Base-by-base conservation (phyloP, 2,797 vertebrate species). In the Schizothorax lantsangensis region DNA sequence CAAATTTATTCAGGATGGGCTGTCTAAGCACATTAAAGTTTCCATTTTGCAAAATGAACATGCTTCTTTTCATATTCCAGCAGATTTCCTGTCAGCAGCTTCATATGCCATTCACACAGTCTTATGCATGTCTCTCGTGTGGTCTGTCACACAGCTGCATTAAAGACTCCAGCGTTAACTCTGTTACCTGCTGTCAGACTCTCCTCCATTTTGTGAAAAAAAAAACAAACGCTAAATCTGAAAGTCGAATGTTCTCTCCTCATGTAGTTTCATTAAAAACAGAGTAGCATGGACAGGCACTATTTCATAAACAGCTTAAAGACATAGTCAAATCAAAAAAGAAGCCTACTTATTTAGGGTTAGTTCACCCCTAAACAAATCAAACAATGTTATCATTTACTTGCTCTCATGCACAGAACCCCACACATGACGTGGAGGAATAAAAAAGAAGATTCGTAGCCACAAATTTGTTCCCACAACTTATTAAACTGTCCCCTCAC, bases 81-180 rank as follows among this genome's bases (percentile, higher is more conserved):
- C 89, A 90, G 91, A 91, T 81, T 69, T 81, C 3, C 45, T 69
- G 30, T 49, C 77, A 40, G 77, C 23, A 49, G 21, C 19, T 79
- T 79, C 75, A 79, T 33, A 57, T 2, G 5, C 26, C 26, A 1
- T 19, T 21, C 45, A 74, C 72, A 10, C 14, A 15, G 2, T 12
- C 21, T 1, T 57, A 12, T 57, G 30, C 8, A 47, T 36, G 2
- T 19, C 59, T 1, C 79, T 81, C 30, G 3, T 81, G 79, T 14
- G 79, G 30, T 91, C 57, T 75, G 72, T 84, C 54, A 77, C 33
- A 52, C 62, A 12, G 74, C 15, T 43, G 62, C 62, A 78, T 54
- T 49, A 71, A 57, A 78, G 62, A 89, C 90, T 94, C 88, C 75
- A 23, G 89, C 90, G 92, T 89, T 90, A 91, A 92, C 91, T 84